Evolutionary conservation across 2,888 invertebrate species (phyloP).

Genomic region (Dynastes tityus): DNA sequence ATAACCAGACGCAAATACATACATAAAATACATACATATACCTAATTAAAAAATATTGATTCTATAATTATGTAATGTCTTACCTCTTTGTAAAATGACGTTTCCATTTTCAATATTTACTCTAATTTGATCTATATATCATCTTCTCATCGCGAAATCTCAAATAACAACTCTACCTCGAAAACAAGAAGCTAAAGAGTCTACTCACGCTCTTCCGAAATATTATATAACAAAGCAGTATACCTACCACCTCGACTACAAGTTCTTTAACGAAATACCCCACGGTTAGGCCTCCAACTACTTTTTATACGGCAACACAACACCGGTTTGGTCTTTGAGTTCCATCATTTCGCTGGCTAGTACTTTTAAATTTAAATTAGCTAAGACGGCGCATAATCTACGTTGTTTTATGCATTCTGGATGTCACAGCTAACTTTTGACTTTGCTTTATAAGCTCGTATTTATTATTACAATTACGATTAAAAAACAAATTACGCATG

Average conservation of each 20-base stretch:
- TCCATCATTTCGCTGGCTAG: slow-evolving; percentile 11
- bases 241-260: background rate
- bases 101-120: slow-evolving; percentile 1
- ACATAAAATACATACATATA: background rate
- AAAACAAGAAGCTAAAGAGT: background rate
- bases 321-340: background rate
- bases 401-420: background rate
- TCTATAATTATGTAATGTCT: background rate
- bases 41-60: background rate
- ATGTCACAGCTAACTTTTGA: too few species aligned
- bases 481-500: too few species aligned
- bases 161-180: background rate
- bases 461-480: too few species aligned
- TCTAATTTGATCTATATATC: background rate
- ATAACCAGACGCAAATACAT: background rate
- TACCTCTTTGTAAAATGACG: slow-evolving; percentile 25
- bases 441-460: too few species aligned
- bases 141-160: background rate
- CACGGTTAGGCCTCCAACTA: slow-evolving; percentile 6
- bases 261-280: background rate
- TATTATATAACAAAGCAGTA: slow-evolving; percentile 16
- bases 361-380: slow-evolving; percentile 18
- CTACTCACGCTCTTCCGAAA: background rate
- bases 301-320: slow-evolving; percentile 7
- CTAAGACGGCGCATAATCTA: background rate